Evolutionary conservation across 2,113 vertebrate genomes (phyloP).

Genomic region (Heloderma charlesbogerti): DNA sequence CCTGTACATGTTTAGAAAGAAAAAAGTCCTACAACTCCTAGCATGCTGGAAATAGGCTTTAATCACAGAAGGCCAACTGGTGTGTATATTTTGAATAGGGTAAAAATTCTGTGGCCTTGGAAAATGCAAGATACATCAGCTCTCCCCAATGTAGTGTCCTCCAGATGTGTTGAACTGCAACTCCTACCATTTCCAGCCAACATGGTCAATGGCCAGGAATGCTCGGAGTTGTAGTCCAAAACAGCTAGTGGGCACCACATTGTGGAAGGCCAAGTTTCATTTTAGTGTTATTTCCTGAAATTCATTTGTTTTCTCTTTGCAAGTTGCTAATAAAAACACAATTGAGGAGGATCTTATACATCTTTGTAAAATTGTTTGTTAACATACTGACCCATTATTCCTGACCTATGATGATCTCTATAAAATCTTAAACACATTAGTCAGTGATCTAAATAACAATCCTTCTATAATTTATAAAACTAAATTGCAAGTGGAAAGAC

Average conservation of each 20-base stretch:
- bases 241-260: too few relatives aligned
- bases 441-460: not conserved
- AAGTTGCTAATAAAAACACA: not conserved
- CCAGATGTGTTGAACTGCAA: too few relatives aligned
- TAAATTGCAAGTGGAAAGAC: not conserved
- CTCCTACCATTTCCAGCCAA: too few relatives aligned
- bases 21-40: too few relatives aligned
- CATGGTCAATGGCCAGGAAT: too few relatives aligned
- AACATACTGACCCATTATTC: slow-evolving; percentile 3
- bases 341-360: not conserved
- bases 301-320: not conserved
- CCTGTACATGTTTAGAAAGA: too few relatives aligned
- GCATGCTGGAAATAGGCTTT: not conserved
- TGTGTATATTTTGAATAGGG: not conserved
- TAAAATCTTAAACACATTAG: not conserved
- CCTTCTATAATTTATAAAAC: not conserved
- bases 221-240: too few relatives aligned
- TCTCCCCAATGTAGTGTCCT: too few relatives aligned
- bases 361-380: not conserved
- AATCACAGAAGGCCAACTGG: not conserved
- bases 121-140: not conserved
- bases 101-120: not conserved
- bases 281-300: not conserved
- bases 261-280: not conserved
- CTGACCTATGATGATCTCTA: not conserved